Base-by-base conservation (phyloP, 2,888 invertebrate genomes). In the Drosophila kambysellisi region DNA sequence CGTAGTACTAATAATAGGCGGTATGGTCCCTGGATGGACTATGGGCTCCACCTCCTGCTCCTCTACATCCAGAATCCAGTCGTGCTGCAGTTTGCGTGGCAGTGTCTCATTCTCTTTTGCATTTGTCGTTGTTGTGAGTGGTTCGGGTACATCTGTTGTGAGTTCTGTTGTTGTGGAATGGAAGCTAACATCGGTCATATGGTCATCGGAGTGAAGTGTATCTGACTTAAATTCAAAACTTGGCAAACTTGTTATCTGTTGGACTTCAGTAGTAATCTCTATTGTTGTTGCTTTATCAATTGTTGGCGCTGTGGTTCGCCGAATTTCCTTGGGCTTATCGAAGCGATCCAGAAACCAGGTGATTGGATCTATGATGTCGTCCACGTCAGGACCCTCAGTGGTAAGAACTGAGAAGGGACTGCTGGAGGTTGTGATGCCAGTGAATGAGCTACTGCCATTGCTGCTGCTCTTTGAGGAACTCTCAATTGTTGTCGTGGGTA, bases 271-370 rank as follows among this genome's bases (percentile, higher is more conserved):
- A 0, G 30, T 8, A 0, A n/a, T 4, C 20, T 15, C 30, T 15
- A 12, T n/a, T 7, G 17, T 51, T 11, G 62, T 70, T 9, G 66
- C 29, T 46, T 53, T 30, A 5, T 51, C 48, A 12, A 29, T 50
- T 3, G 72, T n/a, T 9, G 62, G 48, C 53, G 63, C 72, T 11
- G 88, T 79, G 12, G 89, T 80, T n/a, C 50, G 76, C 11, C 76
- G 33, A 41, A 90, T 87, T 32, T 79, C 79, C 64, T 82, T 83
- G 12, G 74, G 81, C 37, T 71, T 78, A 35, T 89, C 82, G 30
- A 79, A 79, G 20, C 69, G 71, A 66, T 89, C 89, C 39, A 88
- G 60, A 3, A 90, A 71, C 90, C 91, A 90, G 7, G 74, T 84
- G 3, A 90, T 65, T 11, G 33, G 56, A 17, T 84, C 72, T 2